A percentile compares a stretch with the other conserved stretches of the same genome.
These are phyloP conservation scores for Psettodes erumei DNA, from an alignment of 2,113 vertebrate species.

Conservation along the genomic window DNA sequence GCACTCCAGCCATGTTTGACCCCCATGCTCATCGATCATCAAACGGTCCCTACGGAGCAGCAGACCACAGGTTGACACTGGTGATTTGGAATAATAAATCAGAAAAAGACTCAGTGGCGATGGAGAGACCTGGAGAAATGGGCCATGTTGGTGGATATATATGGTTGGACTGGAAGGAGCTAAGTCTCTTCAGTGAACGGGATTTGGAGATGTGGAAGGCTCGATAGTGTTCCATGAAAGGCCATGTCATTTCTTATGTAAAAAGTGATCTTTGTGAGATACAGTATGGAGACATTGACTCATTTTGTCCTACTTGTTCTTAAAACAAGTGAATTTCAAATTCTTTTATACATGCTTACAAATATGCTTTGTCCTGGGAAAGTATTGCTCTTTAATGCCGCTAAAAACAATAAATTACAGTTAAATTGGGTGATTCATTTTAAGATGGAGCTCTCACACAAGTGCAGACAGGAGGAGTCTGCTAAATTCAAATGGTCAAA, in stretches of 20 bases:
- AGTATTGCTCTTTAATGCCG: constrained; percentile 4
- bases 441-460: neutral
- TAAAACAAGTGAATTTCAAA: neutral
- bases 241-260: constrained; percentile 4
- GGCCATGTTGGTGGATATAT: constrained; percentile 13
- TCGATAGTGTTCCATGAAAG: neutral
- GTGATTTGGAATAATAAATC: constrained; percentile 55
- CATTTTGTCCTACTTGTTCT: constrained; percentile 5
- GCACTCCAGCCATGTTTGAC: constrained; percentile 39
- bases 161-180: neutral
- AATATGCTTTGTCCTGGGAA: neutral
- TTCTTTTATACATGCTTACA: neutral
- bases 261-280: constrained; percentile 6
- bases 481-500: constrained; percentile 14
- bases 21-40: constrained; percentile 60
- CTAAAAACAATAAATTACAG: constrained; percentile 22
- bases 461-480: constrained; percentile 16
- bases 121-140: constrained; percentile 38
- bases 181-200: neutral
- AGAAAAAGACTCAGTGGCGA: constrained; percentile 14
- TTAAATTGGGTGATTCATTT: neutral
- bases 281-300: neutral
- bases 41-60: constrained; percentile 40
- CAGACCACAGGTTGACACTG: constrained; percentile 38
- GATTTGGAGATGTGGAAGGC: neutral